phyloP scores from a whole-genome alignment of 1,140 invertebrate genomes.

The Eumaeus atala region DNA sequence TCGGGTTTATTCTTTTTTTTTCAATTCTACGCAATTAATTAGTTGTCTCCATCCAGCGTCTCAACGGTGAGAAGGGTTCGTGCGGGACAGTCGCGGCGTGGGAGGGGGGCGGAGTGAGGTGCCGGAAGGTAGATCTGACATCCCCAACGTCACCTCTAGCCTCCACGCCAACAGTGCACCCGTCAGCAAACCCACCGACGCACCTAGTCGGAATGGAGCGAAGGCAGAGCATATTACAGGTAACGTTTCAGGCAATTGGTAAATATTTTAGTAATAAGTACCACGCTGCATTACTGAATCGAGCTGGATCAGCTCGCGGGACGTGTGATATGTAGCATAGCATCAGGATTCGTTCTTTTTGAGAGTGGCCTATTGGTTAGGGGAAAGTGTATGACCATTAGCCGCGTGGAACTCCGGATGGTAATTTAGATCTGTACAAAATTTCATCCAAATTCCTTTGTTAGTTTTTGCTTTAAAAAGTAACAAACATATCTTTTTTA shows the following conservation, averaged over 20 bases:
- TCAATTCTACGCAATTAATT: not conserved
- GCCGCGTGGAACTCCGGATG: too few relatives aligned
- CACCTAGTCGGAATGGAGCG: conserved; percentile 61
- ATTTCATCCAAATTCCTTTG: too few relatives aligned
- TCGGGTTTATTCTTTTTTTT: not conserved
- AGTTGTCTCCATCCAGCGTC: conserved; percentile 60
- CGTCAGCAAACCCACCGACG: conserved; percentile 39
- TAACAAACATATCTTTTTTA: too few relatives aligned
- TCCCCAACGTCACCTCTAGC: conserved; percentile 56
- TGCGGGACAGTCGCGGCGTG: conserved; percentile 77
- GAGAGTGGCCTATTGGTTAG: too few relatives aligned
- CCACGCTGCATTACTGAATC: too few relatives aligned
- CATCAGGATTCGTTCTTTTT: too few relatives aligned
- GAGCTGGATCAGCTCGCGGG: too few relatives aligned
- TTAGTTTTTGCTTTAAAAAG: too few relatives aligned
- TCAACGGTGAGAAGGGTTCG: conserved; percentile 78
- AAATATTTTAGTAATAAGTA: too few relatives aligned
- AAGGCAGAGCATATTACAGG: conserved; percentile 68
- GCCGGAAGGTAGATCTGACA: conserved; percentile 74
- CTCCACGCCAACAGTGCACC: conserved; percentile 45
- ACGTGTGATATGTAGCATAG: too few relatives aligned
- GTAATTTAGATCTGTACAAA: too few relatives aligned
- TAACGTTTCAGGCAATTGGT: conserved; percentile 3
- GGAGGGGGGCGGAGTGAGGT: conserved; percentile 76
- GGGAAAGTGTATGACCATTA: too few relatives aligned